Evolutionary conservation across 1,140 invertebrate genomes (phyloP), one percentile per base, ranked within the genome.

Genomic region (Papilio polytes): DNA sequence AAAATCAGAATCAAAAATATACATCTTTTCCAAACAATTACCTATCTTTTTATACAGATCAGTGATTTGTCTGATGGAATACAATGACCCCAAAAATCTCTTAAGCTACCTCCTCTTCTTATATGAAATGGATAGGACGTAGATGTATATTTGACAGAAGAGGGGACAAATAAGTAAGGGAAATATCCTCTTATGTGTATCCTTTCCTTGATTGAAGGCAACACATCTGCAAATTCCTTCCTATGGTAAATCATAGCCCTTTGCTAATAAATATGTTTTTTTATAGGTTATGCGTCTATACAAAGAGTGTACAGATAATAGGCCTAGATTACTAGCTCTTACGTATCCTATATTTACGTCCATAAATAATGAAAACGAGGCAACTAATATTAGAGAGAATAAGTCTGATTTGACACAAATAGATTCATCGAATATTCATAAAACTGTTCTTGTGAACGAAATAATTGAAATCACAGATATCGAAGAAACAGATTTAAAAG

Each of bases 321-420:
- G 84, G 80, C 92, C 92, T 8, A 84, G 88, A 80, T 89, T 94
- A 36, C 83, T 94, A 72, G 92, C 90, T 8, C 80, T 94, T 31
- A 94, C 92, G 0, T 93, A 93, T 70, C 92, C 92, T 2, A 73
- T 94, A n/a, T 94, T 94, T 74, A 85, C 85, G 7, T 84, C 88
- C 1, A 83, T 77, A 13, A 86, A 83, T 8, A 87, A 87, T 81
- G 85, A 88, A 10, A 46, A 20, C 3, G 83, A 86, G 41, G n/a
- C 51, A 63, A 51, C 41, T 36, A 82, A 78, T 51, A 41, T 26
- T 36, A 26, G 41, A 78, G 77, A 83, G 46, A 72, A 83, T 74
- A 82, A 46, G 44, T 80, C 77, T 73, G 76, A 78, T 56, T 46
- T 53, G 59, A 74, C 63, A 31, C 53, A 80, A 56, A 20, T 44